Percentiles rank a stretch among this genome's conserved stretches.
phyloP scores from a whole-genome alignment of 2,113 vertebrate genomes.

The Caretta caretta region DNA sequence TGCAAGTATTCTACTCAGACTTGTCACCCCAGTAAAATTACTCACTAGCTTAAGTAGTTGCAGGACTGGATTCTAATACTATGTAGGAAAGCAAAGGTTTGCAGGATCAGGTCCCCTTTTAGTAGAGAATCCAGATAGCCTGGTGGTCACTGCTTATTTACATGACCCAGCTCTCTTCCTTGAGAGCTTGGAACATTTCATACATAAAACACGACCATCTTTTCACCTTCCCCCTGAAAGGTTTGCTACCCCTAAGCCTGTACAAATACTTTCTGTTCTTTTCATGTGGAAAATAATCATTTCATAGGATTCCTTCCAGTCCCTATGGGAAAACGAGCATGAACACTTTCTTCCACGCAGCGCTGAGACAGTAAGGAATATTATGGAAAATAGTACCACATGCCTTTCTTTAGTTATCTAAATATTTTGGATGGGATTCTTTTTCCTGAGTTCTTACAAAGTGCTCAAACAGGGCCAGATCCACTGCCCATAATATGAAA shows the following conservation, averaged over 20 bases:
- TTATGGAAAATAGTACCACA: constrained; percentile 37
- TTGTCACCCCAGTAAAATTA: background rate
- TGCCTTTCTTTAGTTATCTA: constrained; percentile 53
- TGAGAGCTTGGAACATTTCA: background rate
- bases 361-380: constrained; percentile 11
- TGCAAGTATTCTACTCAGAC: background rate
- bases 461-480: constrained; percentile 12
- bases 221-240: background rate
- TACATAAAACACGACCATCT: background rate
- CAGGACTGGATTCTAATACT: background rate
- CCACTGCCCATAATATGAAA: background rate
- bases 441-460: constrained; percentile 35
- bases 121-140: background rate
- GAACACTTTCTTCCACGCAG: constrained; percentile 27
- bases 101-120: background rate
- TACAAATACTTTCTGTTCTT: background rate
- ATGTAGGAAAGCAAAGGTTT: background rate
- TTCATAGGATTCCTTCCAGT: constrained; percentile 17
- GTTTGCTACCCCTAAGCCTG: background rate
- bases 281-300: background rate
- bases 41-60: background rate
- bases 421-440: constrained; percentile 50
- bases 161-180: constrained; percentile 5
- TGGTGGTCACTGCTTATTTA: background rate
- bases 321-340: constrained; percentile 34